Conservation (phyloP, 2,888 invertebrate species). For the Dione juno region DNA sequence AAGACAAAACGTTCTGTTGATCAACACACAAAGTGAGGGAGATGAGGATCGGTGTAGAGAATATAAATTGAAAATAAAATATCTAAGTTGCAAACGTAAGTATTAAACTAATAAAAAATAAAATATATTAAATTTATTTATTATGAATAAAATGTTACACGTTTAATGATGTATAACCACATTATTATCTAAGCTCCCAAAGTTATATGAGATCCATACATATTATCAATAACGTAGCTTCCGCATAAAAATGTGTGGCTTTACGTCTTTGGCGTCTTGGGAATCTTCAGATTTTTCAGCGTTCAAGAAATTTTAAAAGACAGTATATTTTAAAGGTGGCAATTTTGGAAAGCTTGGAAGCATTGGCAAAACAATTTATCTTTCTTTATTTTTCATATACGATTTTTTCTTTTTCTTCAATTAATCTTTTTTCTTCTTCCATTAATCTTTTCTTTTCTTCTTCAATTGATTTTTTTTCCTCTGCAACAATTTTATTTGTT, state of each 20-base stretch:
- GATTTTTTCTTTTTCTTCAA: neutral
- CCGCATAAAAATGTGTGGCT: neutral
- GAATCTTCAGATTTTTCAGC: neutral
- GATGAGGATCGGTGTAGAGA: no score
- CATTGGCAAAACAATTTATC: neutral
- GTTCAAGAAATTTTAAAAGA: neutral
- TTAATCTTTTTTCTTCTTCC: neutral
- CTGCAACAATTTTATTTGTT: neutral
- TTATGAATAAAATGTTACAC: neutral
- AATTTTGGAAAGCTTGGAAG: neutral
- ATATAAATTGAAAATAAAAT: no score
- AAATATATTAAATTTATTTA: no score
- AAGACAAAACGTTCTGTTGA: no score
- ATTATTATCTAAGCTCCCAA: slow-evolving; percentile 1
- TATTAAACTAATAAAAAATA: no score
- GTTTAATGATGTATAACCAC: neutral
- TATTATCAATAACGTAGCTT: neutral
- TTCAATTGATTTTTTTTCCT: neutral
- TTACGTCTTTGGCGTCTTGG: neutral
- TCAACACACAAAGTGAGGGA: no score
- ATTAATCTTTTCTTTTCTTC: no score
- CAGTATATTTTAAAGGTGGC: neutral
- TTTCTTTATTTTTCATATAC: no score
- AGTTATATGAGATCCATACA: neutral
- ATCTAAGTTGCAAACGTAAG: no score